Evolutionary conservation across 1,140 invertebrate genomes (phyloP).

Genomic region (Teleogryllus occipitalis): DNA sequence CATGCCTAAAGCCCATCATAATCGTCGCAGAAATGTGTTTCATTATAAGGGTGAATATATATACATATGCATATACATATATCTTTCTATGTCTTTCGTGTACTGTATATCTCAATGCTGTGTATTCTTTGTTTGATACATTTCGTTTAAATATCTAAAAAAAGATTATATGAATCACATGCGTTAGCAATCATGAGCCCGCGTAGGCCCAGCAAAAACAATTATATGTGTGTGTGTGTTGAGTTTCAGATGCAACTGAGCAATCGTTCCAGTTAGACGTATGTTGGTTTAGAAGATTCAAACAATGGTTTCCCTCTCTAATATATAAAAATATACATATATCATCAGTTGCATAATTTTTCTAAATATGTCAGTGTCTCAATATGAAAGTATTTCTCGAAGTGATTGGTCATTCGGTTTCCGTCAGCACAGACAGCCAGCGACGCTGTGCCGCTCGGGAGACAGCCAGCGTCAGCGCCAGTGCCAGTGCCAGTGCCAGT

Average conservation of each 20-base stretch:
- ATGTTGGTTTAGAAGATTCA: background rate
- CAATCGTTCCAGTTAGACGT: background rate
- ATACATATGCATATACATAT: background rate
- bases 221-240: background rate
- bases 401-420: background rate
- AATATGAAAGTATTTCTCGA: too few relatives aligned
- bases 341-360: too few relatives aligned
- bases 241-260: background rate
- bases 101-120: conserved; percentile 1
- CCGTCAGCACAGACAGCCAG: background rate
- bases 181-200: background rate
- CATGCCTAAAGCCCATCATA: too few relatives aligned
- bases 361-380: too few relatives aligned
- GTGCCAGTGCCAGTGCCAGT: too few relatives aligned
- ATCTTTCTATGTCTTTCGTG: conserved; percentile 4
- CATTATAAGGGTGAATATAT: background rate
- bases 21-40: background rate
- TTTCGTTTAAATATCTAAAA: background rate
- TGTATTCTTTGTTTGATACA: background rate
- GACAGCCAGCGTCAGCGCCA: background rate
- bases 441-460: background rate
- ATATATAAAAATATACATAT: too few relatives aligned
- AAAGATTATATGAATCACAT: background rate
- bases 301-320: too few relatives aligned
- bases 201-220: too few relatives aligned